Base-by-base conservation (phyloP, 1,140 invertebrate species). In the Lutraria rhynchaena region DNA sequence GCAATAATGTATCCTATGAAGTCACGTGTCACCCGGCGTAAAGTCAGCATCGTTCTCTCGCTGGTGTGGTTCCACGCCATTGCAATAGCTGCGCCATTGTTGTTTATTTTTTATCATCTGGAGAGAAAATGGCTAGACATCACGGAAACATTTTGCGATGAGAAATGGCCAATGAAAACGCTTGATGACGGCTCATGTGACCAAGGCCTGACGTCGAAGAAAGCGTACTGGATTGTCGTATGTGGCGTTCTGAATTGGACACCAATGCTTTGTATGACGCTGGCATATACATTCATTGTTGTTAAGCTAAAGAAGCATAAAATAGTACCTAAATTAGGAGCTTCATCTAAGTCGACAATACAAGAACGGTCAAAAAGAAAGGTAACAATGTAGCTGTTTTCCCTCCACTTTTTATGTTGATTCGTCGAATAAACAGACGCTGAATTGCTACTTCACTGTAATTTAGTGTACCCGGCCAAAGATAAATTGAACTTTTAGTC, bases 1-100 rank as follows among this genome's bases (percentile, higher is more conserved):
- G 93, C 93, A 67, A 93, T 94, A 44, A 88, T 93, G 57, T 93
- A 91, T 61, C 93, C 93, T 0, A 83, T 94, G 35, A 91, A 92
- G 61, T 90, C 92, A 4, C 88, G 92, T 1, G 89, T 93, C 31
- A 92, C 93, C 7, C 88, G 93, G 51, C 87, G 90, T 5, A 85
- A 90, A 44, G 91, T 93, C 49, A 85, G 86, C 22, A 58, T 91
- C 17, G 86, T 90, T 9, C 86, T 93, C 11, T 88, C 92, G 37
- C 29, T 88, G 24, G 89, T 94, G 4, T 94, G 93, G 93, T 15
- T 91, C 22, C 46, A 90, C 0, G 87, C 93, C 22, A 78, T 90
- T 7, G 77, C 88, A 0, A 90, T 93, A 13, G 90, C 92, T 0
- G 78, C 90, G 1, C 93, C 93, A 9, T 88, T 92, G 35, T 81